Percentiles rank a stretch among this genome's conserved stretches.
These are phyloP conservation scores for Fukomys damarensis DNA, from an alignment of 2,113 vertebrate genomes.

Conservation along the genomic window DNA sequence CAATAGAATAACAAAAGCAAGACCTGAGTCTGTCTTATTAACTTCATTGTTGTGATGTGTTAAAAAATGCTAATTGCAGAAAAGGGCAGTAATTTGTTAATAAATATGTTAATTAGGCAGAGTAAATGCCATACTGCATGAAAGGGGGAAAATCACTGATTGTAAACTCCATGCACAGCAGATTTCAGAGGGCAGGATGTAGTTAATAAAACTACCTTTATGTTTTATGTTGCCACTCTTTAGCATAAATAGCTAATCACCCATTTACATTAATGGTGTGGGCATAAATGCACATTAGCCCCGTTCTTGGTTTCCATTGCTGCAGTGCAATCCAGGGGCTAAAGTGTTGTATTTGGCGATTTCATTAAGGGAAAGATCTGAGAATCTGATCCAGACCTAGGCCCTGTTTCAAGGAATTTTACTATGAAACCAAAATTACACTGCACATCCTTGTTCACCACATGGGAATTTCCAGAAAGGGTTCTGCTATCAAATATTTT, in stretches of 20 bases:
- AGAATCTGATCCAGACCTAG: conserved; percentile 73
- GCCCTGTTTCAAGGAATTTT: conserved; percentile 79
- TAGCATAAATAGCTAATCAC: conserved; percentile 87
- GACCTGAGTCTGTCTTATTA: conserved; percentile 75
- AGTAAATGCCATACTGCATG: conserved; percentile 78
- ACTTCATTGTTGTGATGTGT: conserved; percentile 77
- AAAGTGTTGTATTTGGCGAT: conserved; percentile 74
- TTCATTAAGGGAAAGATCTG: conserved; percentile 84
- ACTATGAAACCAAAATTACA: conserved; percentile 79
- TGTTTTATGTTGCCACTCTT: conserved; percentile 83
- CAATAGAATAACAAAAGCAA: conserved; percentile 80
- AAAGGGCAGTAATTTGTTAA: conserved; percentile 84
- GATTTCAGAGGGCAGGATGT: conserved; percentile 81
- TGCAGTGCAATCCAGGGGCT: conserved; percentile 73
- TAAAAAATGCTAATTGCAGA: conserved; percentile 85
- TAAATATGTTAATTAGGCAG: conserved; percentile 85
- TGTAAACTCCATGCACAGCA: conserved; percentile 80
- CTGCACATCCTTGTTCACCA: conserved; percentile 61
- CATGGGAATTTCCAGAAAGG: conserved; percentile 67
- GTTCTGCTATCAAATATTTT: conserved; percentile 74
- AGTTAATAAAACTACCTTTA: conserved; percentile 87
- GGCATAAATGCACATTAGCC: conserved; percentile 85
- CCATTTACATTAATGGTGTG: conserved; percentile 85
- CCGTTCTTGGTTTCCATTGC: conserved; percentile 78
- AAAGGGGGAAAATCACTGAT: conserved; percentile 66